phyloP scores from a whole-genome alignment of 1,140 invertebrate genomes.

The Trinorchestia longiramus region DNA sequence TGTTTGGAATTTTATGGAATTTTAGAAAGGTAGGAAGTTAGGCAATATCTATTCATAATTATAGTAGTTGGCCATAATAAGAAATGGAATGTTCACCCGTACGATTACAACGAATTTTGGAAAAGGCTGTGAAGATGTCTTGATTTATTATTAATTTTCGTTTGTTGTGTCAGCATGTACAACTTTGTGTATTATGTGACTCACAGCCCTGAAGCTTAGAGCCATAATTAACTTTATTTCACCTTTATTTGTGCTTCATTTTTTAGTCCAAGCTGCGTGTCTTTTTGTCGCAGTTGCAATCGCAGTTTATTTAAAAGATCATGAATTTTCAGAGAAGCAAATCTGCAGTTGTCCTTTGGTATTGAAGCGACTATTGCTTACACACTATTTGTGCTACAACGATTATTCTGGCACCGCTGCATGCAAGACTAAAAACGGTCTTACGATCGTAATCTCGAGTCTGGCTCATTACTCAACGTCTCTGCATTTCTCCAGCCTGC shows the following conservation, averaged over 20 bases:
- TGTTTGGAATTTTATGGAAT: background rate
- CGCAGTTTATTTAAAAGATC: background rate
- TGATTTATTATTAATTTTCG: background rate
- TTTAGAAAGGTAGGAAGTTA: background rate
- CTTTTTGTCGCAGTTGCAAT: background rate
- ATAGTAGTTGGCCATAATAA: background rate
- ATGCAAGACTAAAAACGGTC: background rate
- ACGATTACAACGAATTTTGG: background rate
- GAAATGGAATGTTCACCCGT: background rate
- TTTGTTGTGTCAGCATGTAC: background rate
- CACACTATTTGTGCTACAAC: slow-evolving; percentile 4
- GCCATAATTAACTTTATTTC: background rate
- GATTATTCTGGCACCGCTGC: background rate
- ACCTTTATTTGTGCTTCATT: background rate
- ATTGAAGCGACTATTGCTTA: background rate
- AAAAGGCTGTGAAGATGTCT: background rate
- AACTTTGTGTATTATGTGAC: background rate
- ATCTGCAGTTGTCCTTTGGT: background rate
- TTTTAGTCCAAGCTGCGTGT: background rate
- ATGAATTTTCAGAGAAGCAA: background rate
- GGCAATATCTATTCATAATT: background rate
- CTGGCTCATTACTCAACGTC: background rate
- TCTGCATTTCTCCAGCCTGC: slow-evolving; percentile 18
- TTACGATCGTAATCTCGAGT: slow-evolving; percentile 14
- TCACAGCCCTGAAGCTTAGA: background rate